Base-by-base conservation (phyloP, 2,113 vertebrate genomes). In the Channa maculata region DNA sequence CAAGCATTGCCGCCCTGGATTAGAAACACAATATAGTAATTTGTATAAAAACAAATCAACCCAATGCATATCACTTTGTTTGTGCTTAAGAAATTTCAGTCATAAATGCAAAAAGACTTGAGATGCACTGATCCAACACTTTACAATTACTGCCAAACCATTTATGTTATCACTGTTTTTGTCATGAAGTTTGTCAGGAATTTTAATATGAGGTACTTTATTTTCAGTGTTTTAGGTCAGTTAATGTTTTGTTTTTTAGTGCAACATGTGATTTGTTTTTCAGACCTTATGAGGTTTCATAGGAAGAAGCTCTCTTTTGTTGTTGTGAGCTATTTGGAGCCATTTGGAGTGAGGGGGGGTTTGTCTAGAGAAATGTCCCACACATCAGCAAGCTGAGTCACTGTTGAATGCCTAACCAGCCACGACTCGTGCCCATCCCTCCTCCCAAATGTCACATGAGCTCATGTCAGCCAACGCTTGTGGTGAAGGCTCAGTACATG, bases 331-430 rank as follows among this genome's bases (percentile, higher is more conserved):
- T 81, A 65, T 88, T 83, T 85, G 67, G 55, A 82, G 80, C 65
- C 70, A 36, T 86, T 79, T 74, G 83, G 68, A 36, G 65, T 55
- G 55, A 63, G 74, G 55, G 76, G 55, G 79, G 75, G 49, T 57
- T 81, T 71, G 69, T 84, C 86, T 75, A 73, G 67, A 83, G 85
- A 92, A 88, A 88, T 70, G 76, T 86, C 86, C 86, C 79, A 84
- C 83, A 87, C 88, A 86, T 90, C 79, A 77, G 55, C 80, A 51
- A 66, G 77, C 83, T 89, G 86, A 92, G 82, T 92, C 92, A 91
- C 36, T 80, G 75, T 38, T 80, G 71, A 69, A 84, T 15, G 75
- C 41, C 76, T 86, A 89, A 89, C 68, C 77, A 78, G 77, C 81
- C 61, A 57, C 50, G 54, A 89, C 81, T 80, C 66, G 11, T 50